Evolutionary conservation across 2,888 invertebrate species (phyloP), one percentile per base, ranked within the genome.

Genomic region (Meandrusa payeni): DNA sequence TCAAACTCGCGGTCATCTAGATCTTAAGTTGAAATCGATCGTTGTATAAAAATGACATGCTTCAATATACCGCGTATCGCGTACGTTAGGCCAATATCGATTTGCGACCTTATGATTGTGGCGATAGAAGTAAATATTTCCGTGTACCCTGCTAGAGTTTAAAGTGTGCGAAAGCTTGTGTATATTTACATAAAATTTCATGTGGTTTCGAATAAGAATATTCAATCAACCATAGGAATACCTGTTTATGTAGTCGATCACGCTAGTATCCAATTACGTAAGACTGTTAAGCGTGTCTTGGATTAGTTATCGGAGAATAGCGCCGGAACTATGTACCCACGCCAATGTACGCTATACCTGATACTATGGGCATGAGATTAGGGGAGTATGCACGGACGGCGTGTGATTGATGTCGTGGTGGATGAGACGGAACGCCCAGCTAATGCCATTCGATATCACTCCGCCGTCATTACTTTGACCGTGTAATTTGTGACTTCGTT

Each of bases 391-490:
- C 57, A 71, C 69, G 66, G 70, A 69, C 73, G 61, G 59, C 47
- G 46, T 52, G 64, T 74, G 72, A 76, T 79, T 72, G 74, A 76
- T 70, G 63, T 60, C 49, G 57, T 48, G 47, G 54, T 50, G 49
- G 59, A 55, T 58, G 62, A 64, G 62, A 59, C 55, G 52, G 54
- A 54, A 54, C 55, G 15, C 36, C 9, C 22, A 7, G 19, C 6
- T 32, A 15, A 17, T 23, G 11, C 29, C 11, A 20, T 36, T 12
- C 20, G 9, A 28, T 23, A 19, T 36, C 15, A 22, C 10, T 33
- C 12, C 7, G 5, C 2, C 4, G 22, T 28, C 12, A 33, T 33
- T 20, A 6, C 11, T 20, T 6, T 27, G 2, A 20, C 28, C 13
- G 9, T 10, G 12, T 12, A 22, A 6, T 12, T 11, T 27, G 12